Evolutionary conservation across 1,140 invertebrate genomes (phyloP).

Genomic region (Akabosia matsudoensis): DNA sequence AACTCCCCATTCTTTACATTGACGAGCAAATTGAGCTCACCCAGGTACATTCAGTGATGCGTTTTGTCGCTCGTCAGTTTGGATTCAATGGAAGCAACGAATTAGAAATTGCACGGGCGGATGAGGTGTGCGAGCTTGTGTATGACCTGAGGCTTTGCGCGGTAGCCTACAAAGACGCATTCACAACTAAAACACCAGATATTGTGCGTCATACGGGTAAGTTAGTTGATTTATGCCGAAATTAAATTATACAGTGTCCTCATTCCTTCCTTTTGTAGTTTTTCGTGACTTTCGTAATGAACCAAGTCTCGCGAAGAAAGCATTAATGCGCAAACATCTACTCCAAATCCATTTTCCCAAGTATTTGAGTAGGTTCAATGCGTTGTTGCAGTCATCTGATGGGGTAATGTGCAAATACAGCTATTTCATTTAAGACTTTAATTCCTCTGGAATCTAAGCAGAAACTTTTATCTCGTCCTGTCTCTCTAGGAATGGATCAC

Average conservation of each 20-base stretch:
- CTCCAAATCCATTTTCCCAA: constrained; percentile 11
- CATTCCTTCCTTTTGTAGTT: not conserved
- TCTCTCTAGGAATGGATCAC: not conserved
- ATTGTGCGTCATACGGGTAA: constrained; percentile 24
- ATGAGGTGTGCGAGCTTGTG: constrained; percentile 11
- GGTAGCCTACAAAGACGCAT: constrained; percentile 9
- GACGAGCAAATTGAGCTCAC: constrained; percentile 16
- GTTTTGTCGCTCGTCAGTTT: not conserved
- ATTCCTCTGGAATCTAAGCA: not conserved
- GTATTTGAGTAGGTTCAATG: not conserved
- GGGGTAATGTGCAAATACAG: not conserved
- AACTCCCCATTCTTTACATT: constrained; percentile 15
- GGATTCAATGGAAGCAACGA: constrained; percentile 12
- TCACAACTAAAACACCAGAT: constrained; percentile 1
- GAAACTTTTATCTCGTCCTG: not conserved
- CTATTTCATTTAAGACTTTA: not conserved
- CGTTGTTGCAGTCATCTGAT: not conserved
- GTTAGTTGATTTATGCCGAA: not conserved
- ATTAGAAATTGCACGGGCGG: not conserved
- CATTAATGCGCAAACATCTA: constrained; percentile 17
- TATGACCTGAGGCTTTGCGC: not conserved
- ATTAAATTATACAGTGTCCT: not conserved
- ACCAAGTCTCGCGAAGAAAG: constrained; percentile 11
- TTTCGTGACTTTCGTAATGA: constrained; percentile 12
- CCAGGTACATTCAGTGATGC: constrained; percentile 15